phyloP scores from a whole-genome alignment of 2,113 vertebrate species.

The Bubo scandiacus region DNA sequence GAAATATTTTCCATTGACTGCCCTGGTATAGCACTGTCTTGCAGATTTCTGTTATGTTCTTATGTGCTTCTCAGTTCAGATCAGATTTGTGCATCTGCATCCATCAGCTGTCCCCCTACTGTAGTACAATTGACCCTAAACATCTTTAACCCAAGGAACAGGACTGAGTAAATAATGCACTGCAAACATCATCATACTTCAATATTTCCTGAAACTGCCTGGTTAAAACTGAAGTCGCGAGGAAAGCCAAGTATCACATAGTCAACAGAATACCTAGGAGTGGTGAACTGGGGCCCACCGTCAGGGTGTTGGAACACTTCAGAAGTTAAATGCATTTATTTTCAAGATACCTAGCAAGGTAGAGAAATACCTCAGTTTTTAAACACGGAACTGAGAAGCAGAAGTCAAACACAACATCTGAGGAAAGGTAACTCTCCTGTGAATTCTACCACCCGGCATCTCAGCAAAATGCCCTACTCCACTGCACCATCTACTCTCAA shows the following conservation, averaged over 20 bases:
- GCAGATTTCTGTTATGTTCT: background rate
- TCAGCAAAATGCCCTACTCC: background rate
- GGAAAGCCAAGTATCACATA: background rate
- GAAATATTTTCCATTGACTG: background rate
- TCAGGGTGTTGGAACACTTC: background rate
- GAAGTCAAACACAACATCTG: background rate
- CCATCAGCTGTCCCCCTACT: background rate
- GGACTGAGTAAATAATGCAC: background rate
- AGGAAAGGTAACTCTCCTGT: background rate
- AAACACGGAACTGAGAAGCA: background rate
- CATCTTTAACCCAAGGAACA: background rate
- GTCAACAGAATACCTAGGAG: background rate
- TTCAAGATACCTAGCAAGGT: background rate
- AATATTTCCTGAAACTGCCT: background rate
- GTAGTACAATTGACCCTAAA: background rate
- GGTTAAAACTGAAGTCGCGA: background rate
- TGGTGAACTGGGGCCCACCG: background rate
- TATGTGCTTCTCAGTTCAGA: background rate
- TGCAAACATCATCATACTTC: background rate
- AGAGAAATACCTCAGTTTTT: background rate
- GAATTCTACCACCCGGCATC: background rate
- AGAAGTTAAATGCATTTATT: constrained; percentile 1
- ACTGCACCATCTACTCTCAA: background rate
- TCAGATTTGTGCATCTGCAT: background rate
- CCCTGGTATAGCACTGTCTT: background rate